Base-by-base conservation (phyloP, 2,797 vertebrate species). In the Decapterus maruadsi region DNA sequence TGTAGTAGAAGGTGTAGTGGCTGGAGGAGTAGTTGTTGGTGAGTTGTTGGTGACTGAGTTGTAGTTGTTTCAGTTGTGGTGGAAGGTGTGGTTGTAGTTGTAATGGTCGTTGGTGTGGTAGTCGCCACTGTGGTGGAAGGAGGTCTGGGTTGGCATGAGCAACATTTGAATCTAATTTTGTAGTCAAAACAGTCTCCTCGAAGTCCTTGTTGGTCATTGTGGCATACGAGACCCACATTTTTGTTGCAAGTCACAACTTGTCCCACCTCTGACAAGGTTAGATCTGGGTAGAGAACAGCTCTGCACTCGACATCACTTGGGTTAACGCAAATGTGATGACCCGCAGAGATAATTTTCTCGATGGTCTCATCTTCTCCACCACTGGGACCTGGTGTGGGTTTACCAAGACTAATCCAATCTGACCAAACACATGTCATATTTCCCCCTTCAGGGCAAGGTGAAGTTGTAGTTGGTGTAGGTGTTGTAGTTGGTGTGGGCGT, bases 171-270 rank as follows among this genome's bases (percentile, higher is more conserved):
- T 16, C 20, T 45, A 4, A 90, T 81, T 31, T 90, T 78, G 58
- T 91, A 91, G 61, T 91, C 82, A 31, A 89, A 83, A 68, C 88
- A 91, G 1, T 79, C 10, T 29, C 68, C 51, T 4, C 46, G 43
- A 36, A 69, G 19, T 0, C 67, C 78, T 81, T 90, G 90, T 7
- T 81, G 65, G 38, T 76, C 78, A 72, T 91, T 91, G 6, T 54
- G 14, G 43, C 90, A 90, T 29, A 77, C 22, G 5, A 88, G 67
- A 46, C 86, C 86, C 2, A 64, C 67, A 2, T 76, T 12, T 78
- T 66, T 77, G 31, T 70, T 70, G 42, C 86, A 88, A 16, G 22
- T 78, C 9, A 84, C 73, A 64, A 0, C 6, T 60, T 86, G 81
- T 57, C 85, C 85, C 10, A 85, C 0, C 11, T 50, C 1, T 42